A percentile compares a stretch with the other conserved stretches of the same genome.
These are phyloP conservation scores for Rostratula benghalensis DNA, from an alignment of 2,113 vertebrate genomes.

Conservation along the genomic window DNA sequence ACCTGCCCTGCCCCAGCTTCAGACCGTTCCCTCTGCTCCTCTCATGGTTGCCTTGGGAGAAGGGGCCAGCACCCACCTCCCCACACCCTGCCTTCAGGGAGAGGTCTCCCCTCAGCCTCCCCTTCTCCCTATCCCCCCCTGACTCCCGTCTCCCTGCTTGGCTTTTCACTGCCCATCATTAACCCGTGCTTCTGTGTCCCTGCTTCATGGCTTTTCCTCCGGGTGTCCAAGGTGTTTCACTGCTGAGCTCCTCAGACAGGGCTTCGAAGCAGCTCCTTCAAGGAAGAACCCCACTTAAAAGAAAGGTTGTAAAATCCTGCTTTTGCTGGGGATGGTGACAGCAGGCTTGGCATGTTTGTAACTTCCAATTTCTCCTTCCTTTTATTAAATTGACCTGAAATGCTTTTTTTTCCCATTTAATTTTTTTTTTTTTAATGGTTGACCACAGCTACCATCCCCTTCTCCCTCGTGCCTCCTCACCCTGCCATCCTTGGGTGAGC, in stretches of 20 bases:
- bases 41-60: too few species aligned
- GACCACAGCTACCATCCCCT: background rate
- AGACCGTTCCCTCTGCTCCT: too few species aligned
- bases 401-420: background rate
- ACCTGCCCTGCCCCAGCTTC: too few species aligned
- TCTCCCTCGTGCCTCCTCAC: background rate
- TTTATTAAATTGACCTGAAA: background rate
- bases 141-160: background rate
- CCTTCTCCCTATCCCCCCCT: too few species aligned
- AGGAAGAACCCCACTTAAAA: background rate
- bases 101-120: too few species aligned
- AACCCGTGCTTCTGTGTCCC: background rate
- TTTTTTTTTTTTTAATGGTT: too few species aligned
- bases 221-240: accelerated
- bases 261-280: background rate
- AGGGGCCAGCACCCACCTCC: too few species aligned
- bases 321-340: background rate
- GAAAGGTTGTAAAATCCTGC: background rate
- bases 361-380: background rate
- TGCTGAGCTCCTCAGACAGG: background rate
- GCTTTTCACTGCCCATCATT: too few species aligned
- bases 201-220: background rate
- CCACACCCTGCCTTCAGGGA: too few species aligned
- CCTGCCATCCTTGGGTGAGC: background rate
- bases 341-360: background rate